These are phyloP conservation scores for Numida meleagris DNA, from an alignment of 2,113 vertebrate genomes.

Conservation along the genomic window DNA sequence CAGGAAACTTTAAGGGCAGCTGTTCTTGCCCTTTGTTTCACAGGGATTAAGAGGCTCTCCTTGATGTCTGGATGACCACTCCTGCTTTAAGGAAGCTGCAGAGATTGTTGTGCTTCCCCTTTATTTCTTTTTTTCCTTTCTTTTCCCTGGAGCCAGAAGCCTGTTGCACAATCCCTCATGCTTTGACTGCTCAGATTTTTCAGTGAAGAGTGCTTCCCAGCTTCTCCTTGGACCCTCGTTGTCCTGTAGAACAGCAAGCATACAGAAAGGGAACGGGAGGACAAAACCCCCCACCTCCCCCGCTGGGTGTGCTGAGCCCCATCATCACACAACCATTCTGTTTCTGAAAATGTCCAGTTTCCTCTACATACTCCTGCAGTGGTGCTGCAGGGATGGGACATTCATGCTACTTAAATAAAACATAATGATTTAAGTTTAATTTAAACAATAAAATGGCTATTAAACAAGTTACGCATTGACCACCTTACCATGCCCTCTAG, in stretches of 20 bases:
- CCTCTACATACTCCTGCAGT: not conserved
- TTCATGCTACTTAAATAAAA: conserved; percentile 12
- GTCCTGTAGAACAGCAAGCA: not conserved
- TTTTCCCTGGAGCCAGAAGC: not conserved
- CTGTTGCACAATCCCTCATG: not conserved
- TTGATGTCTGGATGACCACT: not conserved
- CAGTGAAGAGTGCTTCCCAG: not conserved
- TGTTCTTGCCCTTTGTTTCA: not conserved
- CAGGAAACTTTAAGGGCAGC: not conserved
- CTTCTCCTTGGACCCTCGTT: not conserved
- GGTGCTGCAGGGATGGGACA: not conserved
- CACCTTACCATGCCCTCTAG: conserved; percentile 61
- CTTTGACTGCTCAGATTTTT: not conserved
- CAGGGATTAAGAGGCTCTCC: not conserved
- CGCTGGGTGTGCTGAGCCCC: rapidly evolving
- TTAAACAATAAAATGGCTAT: conserved; percentile 63
- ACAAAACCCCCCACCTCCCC: not conserved
- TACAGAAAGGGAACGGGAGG: not conserved
- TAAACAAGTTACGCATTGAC: conserved; percentile 65
- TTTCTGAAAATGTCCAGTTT: not conserved
- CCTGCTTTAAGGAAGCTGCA: not conserved
- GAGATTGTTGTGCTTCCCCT: not conserved
- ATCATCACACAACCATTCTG: not conserved
- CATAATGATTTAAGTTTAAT: conserved; percentile 67
- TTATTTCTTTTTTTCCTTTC: rapidly evolving